These are phyloP conservation scores for Drosophila vallismaia DNA, from an alignment of 2,888 invertebrate genomes.

Conservation along the genomic window DNA sequence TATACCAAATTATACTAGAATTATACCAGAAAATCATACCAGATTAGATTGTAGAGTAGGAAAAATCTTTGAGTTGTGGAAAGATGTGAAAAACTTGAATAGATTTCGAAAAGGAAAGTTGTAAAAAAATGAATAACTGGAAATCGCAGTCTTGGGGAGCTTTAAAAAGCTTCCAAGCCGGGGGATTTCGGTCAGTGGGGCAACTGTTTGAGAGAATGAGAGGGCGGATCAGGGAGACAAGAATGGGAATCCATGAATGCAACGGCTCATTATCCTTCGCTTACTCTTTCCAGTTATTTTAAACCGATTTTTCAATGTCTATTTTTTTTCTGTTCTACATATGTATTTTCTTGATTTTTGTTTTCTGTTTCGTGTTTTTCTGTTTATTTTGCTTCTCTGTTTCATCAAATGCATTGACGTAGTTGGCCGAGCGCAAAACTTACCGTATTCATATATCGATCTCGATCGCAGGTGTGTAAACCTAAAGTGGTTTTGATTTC, in stretches of 20 bases:
- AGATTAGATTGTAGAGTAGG: too few relatives aligned
- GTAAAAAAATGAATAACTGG: too few relatives aligned
- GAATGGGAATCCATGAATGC: conserved; percentile 6
- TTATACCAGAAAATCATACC: too few relatives aligned
- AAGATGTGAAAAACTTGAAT: too few relatives aligned
- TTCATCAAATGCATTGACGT: conserved; percentile 68
- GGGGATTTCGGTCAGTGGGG: conserved; percentile 64
- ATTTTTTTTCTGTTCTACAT: conserved; percentile 1
- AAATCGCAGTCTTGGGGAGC: conserved; percentile 17
- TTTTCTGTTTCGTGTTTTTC: conserved; percentile 15
- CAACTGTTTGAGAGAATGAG: conserved; percentile 20
- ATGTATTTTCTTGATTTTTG: conserved; percentile 4
- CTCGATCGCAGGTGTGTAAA: conserved; percentile 68
- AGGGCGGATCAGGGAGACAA: conserved; percentile 1
- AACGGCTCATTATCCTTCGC: conserved; percentile 56
- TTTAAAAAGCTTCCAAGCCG: conserved; percentile 39
- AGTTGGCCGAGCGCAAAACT: conserved; percentile 43
- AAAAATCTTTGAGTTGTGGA: too few relatives aligned
- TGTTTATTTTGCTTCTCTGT: conserved; percentile 21
- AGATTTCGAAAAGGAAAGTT: too few relatives aligned
- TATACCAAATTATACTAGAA: too few relatives aligned
- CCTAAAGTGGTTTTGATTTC: conserved; percentile 73
- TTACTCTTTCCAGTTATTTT: background rate
- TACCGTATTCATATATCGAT: conserved; percentile 24
- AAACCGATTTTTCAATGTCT: too few relatives aligned